Evolutionary conservation across 2,888 invertebrate genomes (phyloP).

Genomic region (Prionchulus punctatus): DNA sequence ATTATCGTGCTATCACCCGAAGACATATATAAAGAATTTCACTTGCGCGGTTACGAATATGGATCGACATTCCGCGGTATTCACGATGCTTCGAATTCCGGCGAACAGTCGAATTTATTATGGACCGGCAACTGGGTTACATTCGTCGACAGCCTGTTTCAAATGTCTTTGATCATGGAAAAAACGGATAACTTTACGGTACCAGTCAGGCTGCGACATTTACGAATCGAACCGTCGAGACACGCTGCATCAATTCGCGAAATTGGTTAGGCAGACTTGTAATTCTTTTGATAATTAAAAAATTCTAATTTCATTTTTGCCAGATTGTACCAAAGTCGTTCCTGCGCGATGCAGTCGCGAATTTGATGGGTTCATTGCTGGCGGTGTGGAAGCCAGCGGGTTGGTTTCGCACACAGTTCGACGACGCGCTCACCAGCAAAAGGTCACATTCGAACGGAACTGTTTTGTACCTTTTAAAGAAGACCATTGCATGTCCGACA

Average conservation of each 20-base stretch:
- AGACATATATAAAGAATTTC: slow-evolving; percentile 30
- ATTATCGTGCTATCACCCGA: slow-evolving; percentile 26
- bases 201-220: slow-evolving; percentile 38
- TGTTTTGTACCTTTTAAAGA: slow-evolving; percentile 28
- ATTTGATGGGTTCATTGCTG: slow-evolving; percentile 29
- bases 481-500: not conserved
- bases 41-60: slow-evolving; percentile 27
- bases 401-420: slow-evolving; percentile 40
- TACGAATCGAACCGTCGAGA: slow-evolving; percentile 35
- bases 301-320: not conserved
- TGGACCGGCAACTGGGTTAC: slow-evolving; percentile 83
- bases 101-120: slow-evolving; percentile 38
- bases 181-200: slow-evolving; percentile 34
- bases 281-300: too few species aligned
- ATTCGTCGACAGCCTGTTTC: slow-evolving; percentile 84
- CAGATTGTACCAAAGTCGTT: slow-evolving; percentile 21
- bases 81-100: slow-evolving; percentile 27
- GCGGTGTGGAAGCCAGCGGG: slow-evolving; percentile 38
- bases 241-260: slow-evolving; percentile 28
- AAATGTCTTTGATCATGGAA: slow-evolving; percentile 43
- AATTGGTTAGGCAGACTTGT: slow-evolving; percentile 17
- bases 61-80: slow-evolving; percentile 31
- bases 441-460: slow-evolving; percentile 28
- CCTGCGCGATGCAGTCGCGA: slow-evolving; percentile 25
- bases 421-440: slow-evolving; percentile 28